Evolutionary conservation across 2,888 invertebrate genomes (phyloP).

Genomic region (Orthosia gothica): DNA sequence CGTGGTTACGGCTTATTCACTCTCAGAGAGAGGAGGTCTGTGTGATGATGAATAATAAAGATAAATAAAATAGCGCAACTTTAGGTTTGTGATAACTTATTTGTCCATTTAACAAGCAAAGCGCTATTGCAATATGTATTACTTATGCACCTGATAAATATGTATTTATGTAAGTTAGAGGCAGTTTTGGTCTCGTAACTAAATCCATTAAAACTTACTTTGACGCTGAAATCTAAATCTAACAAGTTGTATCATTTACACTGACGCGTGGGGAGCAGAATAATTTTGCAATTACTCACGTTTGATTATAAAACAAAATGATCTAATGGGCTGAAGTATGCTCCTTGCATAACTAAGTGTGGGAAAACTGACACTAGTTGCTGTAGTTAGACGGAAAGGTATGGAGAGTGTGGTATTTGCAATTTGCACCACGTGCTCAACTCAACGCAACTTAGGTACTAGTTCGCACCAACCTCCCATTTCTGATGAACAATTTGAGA

Average conservation of each 20-base stretch:
- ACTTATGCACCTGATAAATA: slow-evolving; percentile 14
- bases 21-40: too few species aligned
- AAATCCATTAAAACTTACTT: slow-evolving; percentile 40
- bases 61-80: neutral
- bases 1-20: too few species aligned
- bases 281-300: slow-evolving; percentile 56
- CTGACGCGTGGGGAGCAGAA: slow-evolving; percentile 54
- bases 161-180: slow-evolving; percentile 41
- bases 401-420: slow-evolving; percentile 73
- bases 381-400: slow-evolving; percentile 40
- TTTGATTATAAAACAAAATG: slow-evolving; percentile 58
- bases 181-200: slow-evolving; percentile 18
- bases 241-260: slow-evolving; percentile 41
- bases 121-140: neutral
- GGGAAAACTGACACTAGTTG: slow-evolving; percentile 50
- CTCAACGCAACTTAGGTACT: slow-evolving; percentile 69
- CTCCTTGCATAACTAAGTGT: slow-evolving; percentile 60
- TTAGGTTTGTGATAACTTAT: neutral
- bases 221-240: slow-evolving; percentile 30
- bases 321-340: slow-evolving; percentile 54
- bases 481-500: slow-evolving; percentile 73
- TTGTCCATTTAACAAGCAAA: neutral
- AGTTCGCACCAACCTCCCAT: slow-evolving; percentile 75
- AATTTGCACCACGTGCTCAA: slow-evolving; percentile 79
- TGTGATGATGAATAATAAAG: too few species aligned